These are phyloP conservation scores for Lichenostomus cassidix DNA, from an alignment of 2,113 vertebrate species.

Conservation along the genomic window DNA sequence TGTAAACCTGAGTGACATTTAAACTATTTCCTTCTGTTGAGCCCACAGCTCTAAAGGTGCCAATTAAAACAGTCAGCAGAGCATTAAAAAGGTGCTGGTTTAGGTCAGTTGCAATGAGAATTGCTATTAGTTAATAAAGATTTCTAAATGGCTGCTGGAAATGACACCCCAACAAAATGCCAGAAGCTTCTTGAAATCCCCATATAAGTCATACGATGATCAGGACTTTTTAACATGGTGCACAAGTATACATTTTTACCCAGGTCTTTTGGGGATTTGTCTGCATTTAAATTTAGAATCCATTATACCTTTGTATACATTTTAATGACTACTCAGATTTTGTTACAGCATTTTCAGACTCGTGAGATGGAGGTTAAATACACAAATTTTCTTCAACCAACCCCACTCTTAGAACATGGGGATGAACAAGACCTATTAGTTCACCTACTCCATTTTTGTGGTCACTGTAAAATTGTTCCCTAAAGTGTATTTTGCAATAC, in stretches of 20 bases:
- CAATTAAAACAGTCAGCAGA: conserved; percentile 56
- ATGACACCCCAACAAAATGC: neutral
- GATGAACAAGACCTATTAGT: neutral
- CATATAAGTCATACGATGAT: neutral
- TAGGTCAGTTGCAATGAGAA: conserved; percentile 5
- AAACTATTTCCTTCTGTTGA: conserved; percentile 37
- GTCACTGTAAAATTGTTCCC: neutral
- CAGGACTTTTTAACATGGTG: neutral
- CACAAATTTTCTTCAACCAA: neutral
- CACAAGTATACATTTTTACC: neutral
- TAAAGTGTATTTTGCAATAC: conserved; percentile 11
- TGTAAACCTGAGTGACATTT: conserved; percentile 35
- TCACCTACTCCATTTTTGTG: neutral
- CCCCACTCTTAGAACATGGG: neutral
- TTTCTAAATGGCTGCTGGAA: neutral
- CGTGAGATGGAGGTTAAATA: neutral
- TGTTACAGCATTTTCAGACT: neutral
- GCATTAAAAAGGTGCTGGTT: neutral
- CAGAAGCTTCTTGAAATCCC: conserved; percentile 25
- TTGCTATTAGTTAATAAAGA: conserved; percentile 48
- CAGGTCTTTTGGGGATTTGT: neutral
- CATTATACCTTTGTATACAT: neutral
- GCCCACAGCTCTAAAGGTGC: conserved; percentile 32
- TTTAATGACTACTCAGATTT: neutral
- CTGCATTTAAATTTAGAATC: neutral